These are phyloP conservation scores for Macroteleia sp. DNA, from an alignment of 2,888 invertebrate species.

Conservation along the genomic window DNA sequence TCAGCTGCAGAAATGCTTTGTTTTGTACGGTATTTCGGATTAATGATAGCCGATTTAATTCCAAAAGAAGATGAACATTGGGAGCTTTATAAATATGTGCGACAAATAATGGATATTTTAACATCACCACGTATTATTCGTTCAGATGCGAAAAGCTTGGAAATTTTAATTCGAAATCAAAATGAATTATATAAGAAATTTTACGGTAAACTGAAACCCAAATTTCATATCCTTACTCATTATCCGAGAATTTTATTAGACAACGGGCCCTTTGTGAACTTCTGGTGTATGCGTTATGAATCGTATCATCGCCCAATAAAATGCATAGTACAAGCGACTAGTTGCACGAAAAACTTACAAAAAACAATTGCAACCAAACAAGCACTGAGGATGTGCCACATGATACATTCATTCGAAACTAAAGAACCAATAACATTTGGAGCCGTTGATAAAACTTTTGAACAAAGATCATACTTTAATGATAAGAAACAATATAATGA, in stretches of 20 bases:
- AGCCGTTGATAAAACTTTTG: too few species aligned
- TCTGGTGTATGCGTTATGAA: background rate
- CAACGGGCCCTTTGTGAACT: background rate
- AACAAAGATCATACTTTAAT: too few species aligned
- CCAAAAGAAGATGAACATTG: background rate
- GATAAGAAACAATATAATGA: too few species aligned
- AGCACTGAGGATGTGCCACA: background rate
- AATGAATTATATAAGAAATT: background rate
- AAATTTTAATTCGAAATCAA: background rate
- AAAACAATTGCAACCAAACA: background rate
- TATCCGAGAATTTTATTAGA: background rate
- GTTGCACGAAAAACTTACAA: background rate
- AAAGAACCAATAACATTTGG: too few species aligned
- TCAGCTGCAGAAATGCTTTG: conserved; percentile 1
- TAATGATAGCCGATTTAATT: background rate
- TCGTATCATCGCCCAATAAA: background rate
- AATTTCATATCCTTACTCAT: background rate
- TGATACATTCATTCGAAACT: background rate
- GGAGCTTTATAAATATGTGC: background rate
- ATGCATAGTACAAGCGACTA: background rate
- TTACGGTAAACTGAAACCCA: background rate
- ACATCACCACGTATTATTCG: background rate
- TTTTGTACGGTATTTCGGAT: background rate
- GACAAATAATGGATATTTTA: background rate
- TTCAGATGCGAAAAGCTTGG: background rate